Evolutionary conservation across 2,113 vertebrate species (phyloP).

Genomic region (Alosa alosa): DNA sequence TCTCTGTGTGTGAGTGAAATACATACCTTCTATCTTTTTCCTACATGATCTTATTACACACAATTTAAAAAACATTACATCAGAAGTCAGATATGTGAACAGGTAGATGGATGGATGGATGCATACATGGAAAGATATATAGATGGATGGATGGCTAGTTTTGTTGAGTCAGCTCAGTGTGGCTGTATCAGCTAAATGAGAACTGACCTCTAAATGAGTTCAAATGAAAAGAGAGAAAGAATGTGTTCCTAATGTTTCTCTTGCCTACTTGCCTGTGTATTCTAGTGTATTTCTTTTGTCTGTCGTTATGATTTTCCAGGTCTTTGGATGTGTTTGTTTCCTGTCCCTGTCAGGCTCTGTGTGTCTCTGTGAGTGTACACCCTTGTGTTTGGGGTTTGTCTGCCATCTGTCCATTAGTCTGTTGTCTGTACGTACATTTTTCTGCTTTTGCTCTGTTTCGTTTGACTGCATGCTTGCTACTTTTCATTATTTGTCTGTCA

Average conservation of each 20-base stretch:
- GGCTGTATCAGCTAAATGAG: background rate
- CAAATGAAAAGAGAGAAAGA: background rate
- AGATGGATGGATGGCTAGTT: background rate
- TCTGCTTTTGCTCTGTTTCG: background rate
- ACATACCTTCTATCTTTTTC: background rate
- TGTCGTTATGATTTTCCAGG: background rate
- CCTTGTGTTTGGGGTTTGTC: background rate
- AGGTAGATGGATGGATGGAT: background rate
- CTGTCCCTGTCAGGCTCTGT: background rate
- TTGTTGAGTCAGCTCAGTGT: background rate
- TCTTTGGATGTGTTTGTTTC: background rate
- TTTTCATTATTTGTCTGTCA: background rate
- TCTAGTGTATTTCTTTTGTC: too few species aligned
- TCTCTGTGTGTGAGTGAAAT: background rate
- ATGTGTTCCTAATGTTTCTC: too few species aligned
- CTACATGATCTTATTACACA: constrained; percentile 5
- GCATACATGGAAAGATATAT: background rate
- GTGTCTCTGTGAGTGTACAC: too few species aligned
- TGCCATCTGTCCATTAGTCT: background rate
- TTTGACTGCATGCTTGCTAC: background rate
- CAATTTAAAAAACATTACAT: background rate
- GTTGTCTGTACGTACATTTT: background rate
- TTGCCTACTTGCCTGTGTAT: too few species aligned
- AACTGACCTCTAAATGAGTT: too few species aligned
- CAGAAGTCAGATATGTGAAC: background rate